Conservation (phyloP, 2,888 invertebrate species). For the Steinernema scapterisci region DNA sequence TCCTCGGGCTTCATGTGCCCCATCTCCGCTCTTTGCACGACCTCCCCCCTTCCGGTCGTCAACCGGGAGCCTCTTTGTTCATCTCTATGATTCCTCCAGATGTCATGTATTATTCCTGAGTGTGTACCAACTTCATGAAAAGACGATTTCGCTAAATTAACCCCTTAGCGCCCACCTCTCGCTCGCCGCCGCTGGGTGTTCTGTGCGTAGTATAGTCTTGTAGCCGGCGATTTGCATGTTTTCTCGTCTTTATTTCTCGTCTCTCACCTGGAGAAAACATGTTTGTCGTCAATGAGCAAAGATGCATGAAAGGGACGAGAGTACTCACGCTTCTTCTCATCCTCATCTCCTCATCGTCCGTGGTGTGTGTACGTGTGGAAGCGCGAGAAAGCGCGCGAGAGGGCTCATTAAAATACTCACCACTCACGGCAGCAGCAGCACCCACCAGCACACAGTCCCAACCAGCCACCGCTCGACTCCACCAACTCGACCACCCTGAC, state of each 20-base stretch:
- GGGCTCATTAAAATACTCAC: conserved; percentile 24
- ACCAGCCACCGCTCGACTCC: neutral
- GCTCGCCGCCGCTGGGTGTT: neutral
- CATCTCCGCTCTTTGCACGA: too few relatives aligned
- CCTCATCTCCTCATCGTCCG: too few relatives aligned
- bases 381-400: conserved; percentile 5
- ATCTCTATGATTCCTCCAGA: neutral
- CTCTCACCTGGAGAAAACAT: conserved; percentile 16
- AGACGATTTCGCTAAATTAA: too few relatives aligned
- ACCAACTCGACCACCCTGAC: neutral
- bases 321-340: too few relatives aligned
- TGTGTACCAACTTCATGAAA: too few relatives aligned
- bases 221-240: neutral
- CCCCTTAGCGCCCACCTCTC: too few relatives aligned
- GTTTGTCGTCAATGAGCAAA: neutral
- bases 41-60: too few relatives aligned
- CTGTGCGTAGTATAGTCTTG: neutral
- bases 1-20: too few relatives aligned
- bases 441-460: neutral
- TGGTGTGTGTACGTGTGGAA: neutral
- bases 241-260: neutral
- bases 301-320: too few relatives aligned
- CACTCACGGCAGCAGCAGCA: too few relatives aligned
- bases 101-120: neutral
- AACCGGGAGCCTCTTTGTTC: too few relatives aligned